Base-by-base conservation (phyloP, 2,113 vertebrate genomes). In the Planiliza haematocheilus region DNA sequence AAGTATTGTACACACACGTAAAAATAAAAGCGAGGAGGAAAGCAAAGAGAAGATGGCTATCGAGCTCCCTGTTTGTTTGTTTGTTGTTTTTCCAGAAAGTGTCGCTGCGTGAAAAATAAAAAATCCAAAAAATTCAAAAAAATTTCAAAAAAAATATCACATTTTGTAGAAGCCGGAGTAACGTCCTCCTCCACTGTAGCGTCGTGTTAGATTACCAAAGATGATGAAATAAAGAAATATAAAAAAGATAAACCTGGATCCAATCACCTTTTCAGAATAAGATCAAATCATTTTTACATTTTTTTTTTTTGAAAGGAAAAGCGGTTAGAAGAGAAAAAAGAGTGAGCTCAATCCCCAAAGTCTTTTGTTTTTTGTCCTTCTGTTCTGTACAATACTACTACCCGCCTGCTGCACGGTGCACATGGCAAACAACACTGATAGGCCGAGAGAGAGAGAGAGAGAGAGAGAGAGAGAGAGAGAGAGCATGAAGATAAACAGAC, bases 361-460 rank as follows among this genome's bases (percentile, higher is more conserved):
- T n/a, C n/a, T n/a, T n/a, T n/a, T n/a, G n/a, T n/a, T 88, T 80
- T 87, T 84, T 87, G 91, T 94, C 92, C 88, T 81, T 90, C 88
- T 90, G 86, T 93, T 89, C 88, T 93, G 90, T 93, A 93, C 92
- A 94, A 93, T 84, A 92, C 87, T 81, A 90, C 87, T n/a, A n/a
- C n/a, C 90, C 85, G 80, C 84, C 90, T 89, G 92, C 87, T n/a
- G n/a, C n/a, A 90, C 70, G 88, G 79, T 84, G 89, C 88, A 75
- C 84, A 80, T 74, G 84, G 88, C 90, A 82, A 92, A 90, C 88
- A 93, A 93, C 93, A 94, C 93, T 93, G 92, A 91, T 87, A 91
- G 92, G 90, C 91, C 70, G 81, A 89, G 86, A 91, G 83, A 84
- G n/a, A 84, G 85, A 81, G 70, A 85, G 16, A 85, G 17, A 86